phyloP scores from a whole-genome alignment of 1,140 invertebrate genomes.

The Aricia agestis region DNA sequence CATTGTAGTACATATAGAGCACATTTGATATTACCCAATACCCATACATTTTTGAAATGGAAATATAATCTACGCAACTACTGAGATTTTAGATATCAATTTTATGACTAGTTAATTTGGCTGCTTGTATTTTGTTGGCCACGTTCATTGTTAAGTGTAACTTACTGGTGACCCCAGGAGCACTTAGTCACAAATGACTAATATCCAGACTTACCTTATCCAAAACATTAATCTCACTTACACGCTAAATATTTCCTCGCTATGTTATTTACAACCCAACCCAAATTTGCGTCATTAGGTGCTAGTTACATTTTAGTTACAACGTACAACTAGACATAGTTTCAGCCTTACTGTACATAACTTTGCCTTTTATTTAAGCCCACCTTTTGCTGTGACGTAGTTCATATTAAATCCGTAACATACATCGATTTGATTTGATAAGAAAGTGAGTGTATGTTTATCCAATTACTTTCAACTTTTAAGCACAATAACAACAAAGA shows the following conservation, averaged over 20 bases:
- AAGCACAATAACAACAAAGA: too few relatives aligned
- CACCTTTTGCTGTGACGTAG: too few relatives aligned
- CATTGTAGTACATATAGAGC: too few relatives aligned
- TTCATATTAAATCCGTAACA: too few relatives aligned
- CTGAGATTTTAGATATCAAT: background rate
- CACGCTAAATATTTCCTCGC: background rate
- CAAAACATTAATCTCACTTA: slow-evolving; percentile 6
- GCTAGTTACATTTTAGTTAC: background rate
- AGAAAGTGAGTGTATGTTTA: too few relatives aligned
- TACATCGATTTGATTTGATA: too few relatives aligned
- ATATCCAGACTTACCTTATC: slow-evolving; percentile 6
- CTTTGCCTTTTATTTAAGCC: too few relatives aligned
- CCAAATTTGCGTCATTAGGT: background rate
- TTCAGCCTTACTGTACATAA: background rate
- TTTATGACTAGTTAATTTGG: background rate
- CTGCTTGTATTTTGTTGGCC: background rate
- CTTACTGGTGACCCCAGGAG: background rate
- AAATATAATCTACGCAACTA: too few relatives aligned
- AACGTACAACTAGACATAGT: background rate
- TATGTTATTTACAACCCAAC: background rate
- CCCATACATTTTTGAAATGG: too few relatives aligned
- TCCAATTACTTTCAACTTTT: too few relatives aligned
- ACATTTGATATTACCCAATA: too few relatives aligned
- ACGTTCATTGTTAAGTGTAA: background rate
- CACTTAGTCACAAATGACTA: background rate